phyloP scores from a whole-genome alignment of 2,113 vertebrate genomes.

The Salvelinus fontinalis region DNA sequence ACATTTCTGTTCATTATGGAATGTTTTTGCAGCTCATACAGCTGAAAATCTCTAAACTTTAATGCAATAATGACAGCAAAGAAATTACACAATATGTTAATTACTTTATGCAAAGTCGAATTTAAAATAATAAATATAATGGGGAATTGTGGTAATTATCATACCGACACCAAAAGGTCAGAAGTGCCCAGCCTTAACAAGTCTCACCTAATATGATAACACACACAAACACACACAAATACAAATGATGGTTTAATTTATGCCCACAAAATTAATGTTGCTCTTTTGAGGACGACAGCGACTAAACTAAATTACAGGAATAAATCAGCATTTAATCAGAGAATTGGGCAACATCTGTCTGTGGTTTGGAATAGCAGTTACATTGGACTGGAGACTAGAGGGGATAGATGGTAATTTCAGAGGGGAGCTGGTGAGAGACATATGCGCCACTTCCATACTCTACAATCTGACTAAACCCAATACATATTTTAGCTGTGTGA shows the following conservation, averaged over 20 bases:
- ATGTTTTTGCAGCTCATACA: constrained; percentile 30
- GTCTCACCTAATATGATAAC: constrained; percentile 16
- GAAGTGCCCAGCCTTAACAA: constrained; percentile 24
- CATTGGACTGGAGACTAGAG: constrained; percentile 5
- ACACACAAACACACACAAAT: constrained; percentile 6
- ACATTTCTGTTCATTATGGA: constrained; percentile 50
- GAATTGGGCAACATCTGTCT: constrained; percentile 26
- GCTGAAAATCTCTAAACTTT: constrained; percentile 37
- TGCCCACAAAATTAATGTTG: constrained; percentile 30
- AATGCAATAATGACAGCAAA: constrained; percentile 51
- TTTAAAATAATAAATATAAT: constrained; percentile 57
- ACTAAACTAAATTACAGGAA: not conserved
- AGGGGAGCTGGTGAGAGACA: not conserved
- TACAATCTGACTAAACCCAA: not conserved
- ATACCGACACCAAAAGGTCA: constrained; percentile 43
- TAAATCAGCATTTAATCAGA: constrained; percentile 16
- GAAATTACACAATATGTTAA: constrained; percentile 61
- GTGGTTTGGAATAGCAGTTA: not conserved
- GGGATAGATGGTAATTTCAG: constrained; percentile 1
- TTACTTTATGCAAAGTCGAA: constrained; percentile 50
- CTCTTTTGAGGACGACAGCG: constrained; percentile 6
- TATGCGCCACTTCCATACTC: not conserved
- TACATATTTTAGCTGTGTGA: not conserved
- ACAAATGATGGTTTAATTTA: constrained; percentile 22
- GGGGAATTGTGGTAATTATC: constrained; percentile 32